phyloP scores from a whole-genome alignment of 1,140 invertebrate species.

The Lepidurus packardi region DNA sequence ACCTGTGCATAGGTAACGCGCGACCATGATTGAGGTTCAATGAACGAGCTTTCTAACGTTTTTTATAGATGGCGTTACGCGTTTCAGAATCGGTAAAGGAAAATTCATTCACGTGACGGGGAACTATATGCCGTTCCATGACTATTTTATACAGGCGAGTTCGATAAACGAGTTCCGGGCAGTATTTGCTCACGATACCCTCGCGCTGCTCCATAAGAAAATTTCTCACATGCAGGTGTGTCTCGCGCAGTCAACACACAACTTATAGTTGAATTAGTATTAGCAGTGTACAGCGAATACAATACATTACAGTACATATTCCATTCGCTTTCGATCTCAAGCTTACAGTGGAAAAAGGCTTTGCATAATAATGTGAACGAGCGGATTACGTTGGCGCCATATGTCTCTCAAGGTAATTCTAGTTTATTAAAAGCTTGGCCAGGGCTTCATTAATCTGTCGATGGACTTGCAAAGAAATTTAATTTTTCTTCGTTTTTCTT shows the following conservation, averaged over 20 bases:
- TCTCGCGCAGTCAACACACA: neutral
- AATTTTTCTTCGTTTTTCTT: too few relatives aligned
- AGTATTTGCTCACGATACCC: neutral
- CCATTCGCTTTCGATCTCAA: neutral
- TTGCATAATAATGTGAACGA: conserved; percentile 3
- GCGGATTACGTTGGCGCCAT: conserved; percentile 12
- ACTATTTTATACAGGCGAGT: conserved; percentile 4
- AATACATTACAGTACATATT: neutral
- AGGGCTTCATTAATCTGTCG: neutral
- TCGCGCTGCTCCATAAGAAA: neutral
- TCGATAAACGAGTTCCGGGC: neutral
- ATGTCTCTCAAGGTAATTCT: conserved; percentile 8
- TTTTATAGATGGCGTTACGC: neutral
- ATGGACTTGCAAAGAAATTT: neutral
- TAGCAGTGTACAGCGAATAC: too few relatives aligned
- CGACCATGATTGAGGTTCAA: neutral
- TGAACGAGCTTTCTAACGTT: neutral
- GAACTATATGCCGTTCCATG: neutral
- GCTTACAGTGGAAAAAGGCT: neutral
- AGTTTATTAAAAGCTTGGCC: neutral
- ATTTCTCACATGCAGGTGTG: neutral
- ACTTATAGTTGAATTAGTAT: too few relatives aligned
- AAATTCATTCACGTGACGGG: conserved; percentile 1
- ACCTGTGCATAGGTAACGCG: neutral
- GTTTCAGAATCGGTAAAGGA: neutral